These are phyloP conservation scores for Drosophila lutescens DNA, from an alignment of 2,888 invertebrate genomes.

Conservation along the genomic window DNA sequence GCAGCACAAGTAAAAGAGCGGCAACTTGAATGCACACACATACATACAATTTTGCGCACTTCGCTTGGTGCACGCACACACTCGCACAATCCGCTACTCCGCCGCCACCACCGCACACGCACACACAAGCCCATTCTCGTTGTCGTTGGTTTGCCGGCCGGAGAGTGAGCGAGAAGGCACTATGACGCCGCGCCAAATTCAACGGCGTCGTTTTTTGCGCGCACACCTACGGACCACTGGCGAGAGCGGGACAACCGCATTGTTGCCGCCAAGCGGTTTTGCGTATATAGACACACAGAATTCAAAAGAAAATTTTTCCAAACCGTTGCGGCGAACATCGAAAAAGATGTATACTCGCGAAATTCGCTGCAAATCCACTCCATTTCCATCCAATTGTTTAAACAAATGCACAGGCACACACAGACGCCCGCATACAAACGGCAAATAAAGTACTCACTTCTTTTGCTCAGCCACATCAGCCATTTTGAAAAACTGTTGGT, in stretches of 20 bases:
- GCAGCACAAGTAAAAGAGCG: conserved; percentile 64
- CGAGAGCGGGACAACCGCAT: conserved; percentile 66
- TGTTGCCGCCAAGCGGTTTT: conserved; percentile 56
- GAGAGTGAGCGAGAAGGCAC: conserved; percentile 71
- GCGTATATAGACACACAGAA: conserved; percentile 80
- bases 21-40: conserved; percentile 68
- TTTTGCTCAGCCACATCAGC: conserved; percentile 85
- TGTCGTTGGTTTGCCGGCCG: conserved; percentile 69
- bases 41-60: conserved; percentile 69
- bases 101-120: conserved; percentile 14
- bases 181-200: conserved; percentile 78
- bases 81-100: conserved; percentile 30
- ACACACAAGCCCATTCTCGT: conserved; percentile 32
- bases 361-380: conserved; percentile 29
- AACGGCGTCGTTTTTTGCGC: conserved; percentile 79
- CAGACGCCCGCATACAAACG: conserved; percentile 16
- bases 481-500: conserved; percentile 80
- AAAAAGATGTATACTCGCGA: conserved; percentile 63
- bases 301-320: conserved; percentile 74
- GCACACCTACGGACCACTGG: conserved; percentile 53
- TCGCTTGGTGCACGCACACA: conserved; percentile 59
- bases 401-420: conserved; percentile 49
- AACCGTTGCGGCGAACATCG: conserved; percentile 54
- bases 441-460: conserved; percentile 82
- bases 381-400: conserved; percentile 39